These are phyloP conservation scores for Melanostigma gelatinosum DNA, from an alignment of 2,113 vertebrate genomes.

Conservation along the genomic window DNA sequence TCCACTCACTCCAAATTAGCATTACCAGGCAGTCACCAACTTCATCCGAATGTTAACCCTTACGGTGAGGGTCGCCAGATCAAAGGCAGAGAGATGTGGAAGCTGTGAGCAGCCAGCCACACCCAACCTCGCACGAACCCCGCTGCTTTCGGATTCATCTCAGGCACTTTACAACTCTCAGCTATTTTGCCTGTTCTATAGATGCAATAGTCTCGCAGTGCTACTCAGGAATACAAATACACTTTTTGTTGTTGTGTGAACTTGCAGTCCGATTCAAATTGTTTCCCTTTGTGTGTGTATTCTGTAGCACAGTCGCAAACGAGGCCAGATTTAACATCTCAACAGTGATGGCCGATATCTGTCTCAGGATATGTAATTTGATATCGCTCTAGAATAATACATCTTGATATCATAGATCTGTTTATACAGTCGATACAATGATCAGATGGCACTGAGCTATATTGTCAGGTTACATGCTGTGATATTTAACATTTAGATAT, in stretches of 20 bases:
- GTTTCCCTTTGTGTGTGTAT: constrained; percentile 13
- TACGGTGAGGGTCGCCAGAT: constrained; percentile 12
- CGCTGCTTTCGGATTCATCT: constrained; percentile 35
- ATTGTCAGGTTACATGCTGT: background rate
- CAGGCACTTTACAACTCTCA: constrained; percentile 4
- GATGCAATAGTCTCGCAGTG: background rate
- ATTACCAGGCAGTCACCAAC: constrained; percentile 8
- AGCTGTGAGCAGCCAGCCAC: constrained; percentile 26
- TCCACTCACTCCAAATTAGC: constrained; percentile 33
- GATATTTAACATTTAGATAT: background rate
- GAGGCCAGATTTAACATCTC: background rate
- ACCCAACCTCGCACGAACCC: constrained; percentile 10
- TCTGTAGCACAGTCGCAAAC: background rate
- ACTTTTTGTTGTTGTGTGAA: background rate
- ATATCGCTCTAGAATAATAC: background rate
- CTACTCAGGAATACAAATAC: constrained; percentile 23
- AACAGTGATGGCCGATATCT: background rate
- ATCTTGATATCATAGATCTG: background rate
- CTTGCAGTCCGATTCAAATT: constrained; percentile 24
- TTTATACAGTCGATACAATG: background rate
- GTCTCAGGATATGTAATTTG: background rate
- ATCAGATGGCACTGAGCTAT: background rate
- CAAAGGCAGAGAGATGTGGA: constrained; percentile 2
- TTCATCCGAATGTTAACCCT: constrained; percentile 16
- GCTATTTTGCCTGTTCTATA: constrained; percentile 2